Conservation (phyloP, 2,113 vertebrate species). For the Patagioenas fasciata region DNA sequence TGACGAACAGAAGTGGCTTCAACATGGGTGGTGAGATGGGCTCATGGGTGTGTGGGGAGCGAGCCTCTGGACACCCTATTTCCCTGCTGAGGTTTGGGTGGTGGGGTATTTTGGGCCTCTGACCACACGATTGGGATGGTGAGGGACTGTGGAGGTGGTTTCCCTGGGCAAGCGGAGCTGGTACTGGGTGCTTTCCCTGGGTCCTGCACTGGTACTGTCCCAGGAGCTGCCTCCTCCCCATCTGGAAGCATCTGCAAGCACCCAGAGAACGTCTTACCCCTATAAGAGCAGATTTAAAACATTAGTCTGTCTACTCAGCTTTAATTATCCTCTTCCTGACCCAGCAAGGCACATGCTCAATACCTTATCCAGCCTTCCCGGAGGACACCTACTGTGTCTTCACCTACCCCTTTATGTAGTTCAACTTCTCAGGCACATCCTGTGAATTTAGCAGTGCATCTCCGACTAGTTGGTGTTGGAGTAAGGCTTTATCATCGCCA, state of each 20-base stretch:
- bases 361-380: background rate
- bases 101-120: background rate
- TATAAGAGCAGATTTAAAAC: background rate
- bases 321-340: background rate
- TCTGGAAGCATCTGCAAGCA: background rate
- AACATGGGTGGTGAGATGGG: rapidly evolving
- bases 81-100: background rate
- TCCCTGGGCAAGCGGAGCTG: background rate
- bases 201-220: background rate
- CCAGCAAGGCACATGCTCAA: background rate
- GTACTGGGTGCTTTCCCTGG: no score
- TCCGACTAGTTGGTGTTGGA: background rate
- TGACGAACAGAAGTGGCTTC: background rate
- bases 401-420: background rate
- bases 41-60: rapidly evolving
- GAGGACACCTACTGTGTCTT: background rate
- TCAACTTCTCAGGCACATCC: background rate
- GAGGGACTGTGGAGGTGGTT: background rate
- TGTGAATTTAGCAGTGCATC: background rate
- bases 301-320: background rate
- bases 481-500: conserved; percentile 45
- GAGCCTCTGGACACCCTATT: background rate
- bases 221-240: background rate
- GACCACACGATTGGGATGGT: rapidly evolving
- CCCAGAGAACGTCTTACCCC: background rate